Conservation (phyloP, 2,113 vertebrate species). For the Montifringilla adamsi region DNA sequence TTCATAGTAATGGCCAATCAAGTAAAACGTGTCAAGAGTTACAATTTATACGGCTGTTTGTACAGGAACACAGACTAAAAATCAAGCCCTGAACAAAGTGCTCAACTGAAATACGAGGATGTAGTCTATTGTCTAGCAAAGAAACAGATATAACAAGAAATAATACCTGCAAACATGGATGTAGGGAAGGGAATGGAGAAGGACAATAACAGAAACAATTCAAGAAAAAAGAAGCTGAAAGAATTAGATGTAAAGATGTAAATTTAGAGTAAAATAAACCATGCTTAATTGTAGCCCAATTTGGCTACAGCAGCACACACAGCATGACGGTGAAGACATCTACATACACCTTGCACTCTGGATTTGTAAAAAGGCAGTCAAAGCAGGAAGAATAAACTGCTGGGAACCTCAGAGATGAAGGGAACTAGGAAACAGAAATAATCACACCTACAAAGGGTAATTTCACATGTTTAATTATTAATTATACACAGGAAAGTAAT, state of each 20-base stretch:
- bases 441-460: background rate
- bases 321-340: background rate
- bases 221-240: background rate
- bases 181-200: background rate
- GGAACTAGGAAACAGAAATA: background rate
- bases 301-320: background rate
- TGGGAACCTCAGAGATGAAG: background rate
- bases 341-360: background rate
- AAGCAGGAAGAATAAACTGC: background rate
- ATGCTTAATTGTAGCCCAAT: background rate
- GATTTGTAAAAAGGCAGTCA: background rate
- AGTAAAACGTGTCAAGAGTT: background rate
- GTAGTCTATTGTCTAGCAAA: background rate
- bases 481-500: background rate
- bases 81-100: background rate
- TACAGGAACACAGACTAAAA: background rate
- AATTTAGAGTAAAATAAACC: background rate
- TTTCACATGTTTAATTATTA: background rate
- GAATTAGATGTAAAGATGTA: background rate
- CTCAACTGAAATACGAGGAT: background rate
- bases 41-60: background rate
- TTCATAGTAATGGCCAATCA: background rate
- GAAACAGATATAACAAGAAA: background rate
- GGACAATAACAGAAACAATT: background rate
- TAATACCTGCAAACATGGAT: background rate